Evolutionary conservation across 2,888 invertebrate genomes (phyloP).

Genomic region (Caradrina kadenii): DNA sequence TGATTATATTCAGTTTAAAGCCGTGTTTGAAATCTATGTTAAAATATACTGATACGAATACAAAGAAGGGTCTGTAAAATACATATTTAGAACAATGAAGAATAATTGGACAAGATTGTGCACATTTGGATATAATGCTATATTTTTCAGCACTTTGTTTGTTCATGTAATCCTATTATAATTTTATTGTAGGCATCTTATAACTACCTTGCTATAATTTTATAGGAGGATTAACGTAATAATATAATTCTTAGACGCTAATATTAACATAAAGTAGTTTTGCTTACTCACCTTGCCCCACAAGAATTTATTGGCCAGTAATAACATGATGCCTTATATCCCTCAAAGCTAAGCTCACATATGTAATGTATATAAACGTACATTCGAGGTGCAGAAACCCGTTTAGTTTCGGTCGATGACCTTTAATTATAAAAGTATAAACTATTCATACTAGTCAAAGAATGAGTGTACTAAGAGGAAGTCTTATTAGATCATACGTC

Average conservation of each 20-base stretch:
- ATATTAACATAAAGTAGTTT: conserved; percentile 39
- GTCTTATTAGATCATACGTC: conserved; percentile 29
- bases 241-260: conserved; percentile 12
- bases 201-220: neutral
- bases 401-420: conserved; percentile 50
- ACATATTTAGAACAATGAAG: too few species aligned
- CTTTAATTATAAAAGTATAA: conserved; percentile 34
- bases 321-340: conserved; percentile 32
- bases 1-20: too few species aligned
- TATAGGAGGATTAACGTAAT: conserved; percentile 9
- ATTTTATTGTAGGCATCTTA: neutral
- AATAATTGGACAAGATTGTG: too few species aligned
- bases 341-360: conserved; percentile 23
- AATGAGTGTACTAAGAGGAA: conserved; percentile 30
- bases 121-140: too few species aligned
- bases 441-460: conserved; percentile 27
- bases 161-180: neutral
- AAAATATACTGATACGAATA: too few species aligned
- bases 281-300: conserved; percentile 46
- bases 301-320: conserved; percentile 27
- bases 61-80: too few species aligned
- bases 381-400: conserved; percentile 37
- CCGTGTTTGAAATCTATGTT: too few species aligned
- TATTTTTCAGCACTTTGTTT: too few species aligned
- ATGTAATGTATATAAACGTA: conserved; percentile 19